phyloP scores from a whole-genome alignment of 2,797 vertebrate species.

The Acrossocheilus fasciatus region DNA sequence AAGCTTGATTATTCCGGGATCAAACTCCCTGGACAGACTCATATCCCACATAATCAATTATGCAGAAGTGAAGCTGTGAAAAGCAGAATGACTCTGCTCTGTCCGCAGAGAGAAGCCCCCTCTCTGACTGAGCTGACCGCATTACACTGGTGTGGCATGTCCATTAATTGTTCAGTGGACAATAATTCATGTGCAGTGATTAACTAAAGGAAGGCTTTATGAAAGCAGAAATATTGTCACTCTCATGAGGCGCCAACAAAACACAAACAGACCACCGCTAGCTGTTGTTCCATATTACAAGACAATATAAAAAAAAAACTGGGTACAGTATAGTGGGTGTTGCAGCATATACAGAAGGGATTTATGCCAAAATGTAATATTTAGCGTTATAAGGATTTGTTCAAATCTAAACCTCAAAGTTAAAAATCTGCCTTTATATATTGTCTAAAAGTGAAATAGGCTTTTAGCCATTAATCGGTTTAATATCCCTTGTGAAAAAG shows the following conservation, averaged over 20 bases:
- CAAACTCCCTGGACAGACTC: conserved; percentile 22
- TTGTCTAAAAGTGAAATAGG: too few relatives aligned
- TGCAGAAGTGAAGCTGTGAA: not conserved
- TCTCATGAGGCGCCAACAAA: conserved; percentile 29
- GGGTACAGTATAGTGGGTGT: not conserved
- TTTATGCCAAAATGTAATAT: not conserved
- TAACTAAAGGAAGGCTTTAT: conserved; percentile 36
- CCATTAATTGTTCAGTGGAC: conserved; percentile 46
- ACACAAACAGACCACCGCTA: conserved; percentile 51
- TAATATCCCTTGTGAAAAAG: too few relatives aligned
- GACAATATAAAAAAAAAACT: not conserved
- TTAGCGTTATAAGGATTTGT: too few relatives aligned
- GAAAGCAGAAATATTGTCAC: conserved; percentile 28
- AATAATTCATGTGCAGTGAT: conserved; percentile 49
- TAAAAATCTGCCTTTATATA: too few relatives aligned
- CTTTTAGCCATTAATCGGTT: too few relatives aligned
- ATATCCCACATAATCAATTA: conserved; percentile 39
- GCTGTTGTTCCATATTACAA: conserved; percentile 11
- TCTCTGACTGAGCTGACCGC: not conserved
- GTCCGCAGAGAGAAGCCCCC: not conserved
- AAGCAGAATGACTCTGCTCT: not conserved
- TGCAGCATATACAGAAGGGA: not conserved
- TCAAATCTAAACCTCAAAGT: too few relatives aligned
- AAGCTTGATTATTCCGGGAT: conserved; percentile 24
- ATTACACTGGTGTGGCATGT: not conserved